A percentile compares a stretch with the other conserved stretches of the same genome.
These are phyloP conservation scores for Coecobrya sp. DNA, from an alignment of 2,888 invertebrate genomes.

Conservation along the genomic window DNA sequence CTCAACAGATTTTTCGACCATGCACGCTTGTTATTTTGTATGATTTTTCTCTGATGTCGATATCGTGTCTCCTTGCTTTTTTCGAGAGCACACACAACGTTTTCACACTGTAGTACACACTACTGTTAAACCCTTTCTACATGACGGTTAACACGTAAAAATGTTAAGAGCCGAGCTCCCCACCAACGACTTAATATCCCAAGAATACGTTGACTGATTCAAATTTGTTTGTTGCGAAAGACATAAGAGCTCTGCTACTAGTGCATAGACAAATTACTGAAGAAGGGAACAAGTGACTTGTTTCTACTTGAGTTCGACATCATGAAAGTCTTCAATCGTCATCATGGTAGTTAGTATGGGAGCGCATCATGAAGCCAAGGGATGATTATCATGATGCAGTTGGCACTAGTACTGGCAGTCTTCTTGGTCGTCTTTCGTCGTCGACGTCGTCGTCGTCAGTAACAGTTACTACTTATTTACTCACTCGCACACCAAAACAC, in stretches of 20 bases:
- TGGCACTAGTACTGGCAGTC: constrained; percentile 45
- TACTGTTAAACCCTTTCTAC: neutral
- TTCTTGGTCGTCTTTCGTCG: constrained; percentile 22
- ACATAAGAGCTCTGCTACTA: neutral
- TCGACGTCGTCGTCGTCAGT: constrained; percentile 61
- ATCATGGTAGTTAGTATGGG: neutral
- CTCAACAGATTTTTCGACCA: neutral
- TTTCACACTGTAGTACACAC: neutral
- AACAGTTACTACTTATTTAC: constrained; percentile 72
- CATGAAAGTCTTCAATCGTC: constrained; percentile 54
- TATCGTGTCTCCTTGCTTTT: neutral
- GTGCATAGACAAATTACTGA: constrained; percentile 15
- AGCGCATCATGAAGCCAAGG: constrained; percentile 41
- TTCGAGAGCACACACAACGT: neutral
- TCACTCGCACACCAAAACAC: constrained; percentile 68
- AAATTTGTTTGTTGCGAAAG: constrained; percentile 38
- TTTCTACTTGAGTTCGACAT: constrained; percentile 57
- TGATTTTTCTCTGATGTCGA: neutral
- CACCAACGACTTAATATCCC: constrained; percentile 32
- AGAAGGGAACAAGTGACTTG: constrained; percentile 58
- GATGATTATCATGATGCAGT: constrained; percentile 32
- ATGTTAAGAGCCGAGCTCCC: neutral
- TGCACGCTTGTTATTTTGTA: neutral
- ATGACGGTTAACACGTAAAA: neutral
- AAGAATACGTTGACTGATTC: constrained; percentile 26